Evolutionary conservation across 1,140 invertebrate genomes (phyloP), one percentile per base, ranked within the genome.

Genomic region (Ceratosolen solmsi): DNA sequence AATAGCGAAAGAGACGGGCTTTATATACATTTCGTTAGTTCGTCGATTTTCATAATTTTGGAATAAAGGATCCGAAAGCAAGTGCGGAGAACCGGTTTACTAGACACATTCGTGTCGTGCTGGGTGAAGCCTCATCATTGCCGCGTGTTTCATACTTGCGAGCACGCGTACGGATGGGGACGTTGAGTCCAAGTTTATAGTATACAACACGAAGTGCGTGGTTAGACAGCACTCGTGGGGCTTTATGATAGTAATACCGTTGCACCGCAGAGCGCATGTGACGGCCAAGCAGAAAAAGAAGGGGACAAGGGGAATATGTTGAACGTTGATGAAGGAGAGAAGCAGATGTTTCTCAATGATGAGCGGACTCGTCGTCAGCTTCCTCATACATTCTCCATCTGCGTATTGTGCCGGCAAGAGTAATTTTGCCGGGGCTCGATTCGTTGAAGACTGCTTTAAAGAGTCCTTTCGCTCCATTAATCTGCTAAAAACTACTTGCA

Each of bases 221-320:
- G n/a, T 77, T 77, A 77, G 74, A 65, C 56, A 72, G n/a, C 25
- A 63, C 75, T 60, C 46, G 41, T n/a, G 75, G 38, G 1, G 30
- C 65, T 79, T 80, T 80, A 80, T 25, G 78, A 80, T 63, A 30
- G 51, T 11, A 41, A 78, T 76, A 79, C 77, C 77, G 77, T 71
- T 79, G 77, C 49, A 41, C 72, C 17, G 38, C 20, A 49, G 70
- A 17, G 27, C 25, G 65, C 49, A 17, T 56, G 65, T 79, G 68
- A 79, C 54, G 75, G 22, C 11, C 17, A 41, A 20, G 25, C 20
- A n/a, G 56, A 27, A 22, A 27, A 38, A 36, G n/a, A 33, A 27
- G 54, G 25, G 27, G 25, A 22, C 2, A 25, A 63, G 56, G 20
- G 36, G 36, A n/a, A 9, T 4, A 38, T 17, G 33, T 1, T 17